Base-by-base conservation (phyloP, 2,113 vertebrate species). In the Limanda limanda region DNA sequence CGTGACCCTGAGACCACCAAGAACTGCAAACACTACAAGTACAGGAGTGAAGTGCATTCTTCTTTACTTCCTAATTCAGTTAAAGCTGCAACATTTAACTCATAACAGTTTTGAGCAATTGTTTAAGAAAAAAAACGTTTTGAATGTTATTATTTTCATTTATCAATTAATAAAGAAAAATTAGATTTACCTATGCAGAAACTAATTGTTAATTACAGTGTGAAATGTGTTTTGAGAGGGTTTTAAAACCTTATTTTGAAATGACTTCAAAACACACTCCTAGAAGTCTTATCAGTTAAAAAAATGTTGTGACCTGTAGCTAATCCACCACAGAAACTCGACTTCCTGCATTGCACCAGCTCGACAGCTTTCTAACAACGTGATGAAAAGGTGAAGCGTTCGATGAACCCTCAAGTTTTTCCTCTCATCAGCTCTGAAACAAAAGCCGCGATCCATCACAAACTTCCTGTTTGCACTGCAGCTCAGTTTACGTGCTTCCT, bases 401-500 rank as follows among this genome's bases (percentile, higher is more conserved):
- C 78, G 74, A 85, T 81, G 68, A 80, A 70, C 71, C 74, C 58
- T 69, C 7, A 0, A 86, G 76, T 42, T 21, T 84, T 84, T 85
- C 71, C 68, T 79, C 45, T 79, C 47, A 58, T 79, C 47, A 58
- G 72, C 40, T 62, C 82, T 74, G 51, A n/a, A 70, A 73, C 64
- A 76, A 76, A 89, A 67, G 68, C 55, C 84, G 73, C 84, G 71
- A 83, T 86, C 83, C 84, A 83, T 92, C 90, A 85, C 83, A 73
- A 70, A 57, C 84, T 91, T 93, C 92, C 90, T 93, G 90, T 88
- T 82, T 88, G 79, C 65, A 51, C 61, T 63, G 31, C 67, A 47
- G 88, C 86, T 91, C 84, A 13, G 82, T 84, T 92, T 91, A 78
- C 85, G 58, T 37, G 71, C 84, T 92, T 93, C 89, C 89, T 92